Conservation (phyloP, 37 sponge, comb jelly and placozoan species). For the Lycopodina hypogea region DNA sequence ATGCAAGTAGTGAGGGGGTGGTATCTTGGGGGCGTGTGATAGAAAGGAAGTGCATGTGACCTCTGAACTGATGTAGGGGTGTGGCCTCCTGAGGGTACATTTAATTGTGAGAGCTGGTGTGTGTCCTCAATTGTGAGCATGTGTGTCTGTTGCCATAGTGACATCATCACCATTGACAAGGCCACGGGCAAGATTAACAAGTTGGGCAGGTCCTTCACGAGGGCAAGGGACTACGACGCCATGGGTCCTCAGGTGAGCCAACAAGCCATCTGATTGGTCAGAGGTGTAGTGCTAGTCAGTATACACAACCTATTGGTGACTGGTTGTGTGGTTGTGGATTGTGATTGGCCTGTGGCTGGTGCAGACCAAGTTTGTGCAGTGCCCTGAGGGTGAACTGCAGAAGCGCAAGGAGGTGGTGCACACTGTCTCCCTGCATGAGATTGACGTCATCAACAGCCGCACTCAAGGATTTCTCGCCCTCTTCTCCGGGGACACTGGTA, state of each 20-base stretch:
- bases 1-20: neutral
- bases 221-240: slow-evolving; percentile 97
- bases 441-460: slow-evolving; percentile 97
- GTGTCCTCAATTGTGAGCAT: neutral
- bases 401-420: slow-evolving; percentile 98
- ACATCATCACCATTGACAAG: slow-evolving; percentile 97
- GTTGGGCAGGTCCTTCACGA: slow-evolving; percentile 93
- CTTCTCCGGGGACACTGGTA: slow-evolving; percentile 78
- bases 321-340: slow-evolving; percentile 5
- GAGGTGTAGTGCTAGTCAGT: neutral
- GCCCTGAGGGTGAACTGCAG: slow-evolving; percentile 98
- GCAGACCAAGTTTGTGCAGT: slow-evolving; percentile 97
- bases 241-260: slow-evolving; percentile 96
- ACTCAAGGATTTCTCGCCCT: slow-evolving; percentile 96
- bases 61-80: no score
- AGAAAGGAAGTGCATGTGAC: no score
- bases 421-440: slow-evolving; percentile 97
- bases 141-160: slow-evolving; percentile 36
- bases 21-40: no score
- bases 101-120: neutral
- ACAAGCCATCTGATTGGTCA: no score
- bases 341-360: neutral
- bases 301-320: no score
- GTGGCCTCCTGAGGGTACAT: no score
- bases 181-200: slow-evolving; percentile 85